Conservation (phyloP, 2,113 vertebrate genomes). For the Apistogramma diplotaenia region DNA sequence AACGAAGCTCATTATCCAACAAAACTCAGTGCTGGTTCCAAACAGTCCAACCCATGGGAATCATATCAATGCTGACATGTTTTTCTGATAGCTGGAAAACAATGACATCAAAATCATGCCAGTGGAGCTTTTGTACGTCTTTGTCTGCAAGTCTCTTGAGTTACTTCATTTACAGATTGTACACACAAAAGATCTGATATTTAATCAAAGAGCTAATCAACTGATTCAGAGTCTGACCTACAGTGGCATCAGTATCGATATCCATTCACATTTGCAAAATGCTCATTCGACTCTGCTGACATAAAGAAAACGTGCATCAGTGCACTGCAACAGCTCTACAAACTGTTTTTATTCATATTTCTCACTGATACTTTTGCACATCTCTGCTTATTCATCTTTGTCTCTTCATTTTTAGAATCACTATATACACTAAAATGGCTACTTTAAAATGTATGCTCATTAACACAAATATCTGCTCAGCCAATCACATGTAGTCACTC, state of each 20-base stretch:
- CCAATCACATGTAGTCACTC: too few species aligned
- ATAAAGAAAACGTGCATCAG: not conserved
- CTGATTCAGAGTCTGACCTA: not conserved
- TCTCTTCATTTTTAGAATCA: too few species aligned
- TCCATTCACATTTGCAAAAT: not conserved
- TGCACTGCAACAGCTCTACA: not conserved
- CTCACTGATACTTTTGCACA: not conserved
- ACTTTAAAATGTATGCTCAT: too few species aligned
- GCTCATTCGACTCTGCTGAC: not conserved
- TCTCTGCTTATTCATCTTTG: not conserved
- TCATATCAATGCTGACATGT: not conserved
- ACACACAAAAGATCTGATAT: not conserved
- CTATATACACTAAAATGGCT: too few species aligned
- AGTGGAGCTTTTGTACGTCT: not conserved
- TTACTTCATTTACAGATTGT: not conserved
- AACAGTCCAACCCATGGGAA: not conserved
- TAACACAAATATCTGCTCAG: too few species aligned
- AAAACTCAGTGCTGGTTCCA: not conserved
- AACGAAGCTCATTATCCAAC: not conserved
- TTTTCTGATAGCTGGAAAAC: not conserved
- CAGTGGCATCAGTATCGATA: not conserved
- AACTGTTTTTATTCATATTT: not conserved
- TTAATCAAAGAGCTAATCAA: not conserved
- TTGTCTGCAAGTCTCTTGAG: not conserved
- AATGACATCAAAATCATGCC: not conserved